Conservation (phyloP, 1,140 invertebrate genomes). For the Drosophila sturtevanti region DNA sequence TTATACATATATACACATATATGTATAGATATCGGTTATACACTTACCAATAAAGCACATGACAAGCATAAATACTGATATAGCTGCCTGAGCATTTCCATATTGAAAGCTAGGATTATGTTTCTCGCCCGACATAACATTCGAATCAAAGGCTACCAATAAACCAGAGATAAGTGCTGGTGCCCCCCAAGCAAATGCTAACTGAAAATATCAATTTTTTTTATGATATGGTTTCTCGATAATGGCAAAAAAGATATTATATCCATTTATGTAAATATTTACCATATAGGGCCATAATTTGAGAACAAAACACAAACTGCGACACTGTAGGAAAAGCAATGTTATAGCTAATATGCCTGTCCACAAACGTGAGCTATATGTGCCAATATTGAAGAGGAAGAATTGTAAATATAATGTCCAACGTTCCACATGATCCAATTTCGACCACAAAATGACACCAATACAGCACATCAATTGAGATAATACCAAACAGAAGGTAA, state of each 20-base stretch:
- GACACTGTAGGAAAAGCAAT: conserved; percentile 91
- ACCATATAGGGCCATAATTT: conserved; percentile 86
- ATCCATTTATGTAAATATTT: background rate
- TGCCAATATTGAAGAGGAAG: conserved; percentile 88
- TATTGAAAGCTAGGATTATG: conserved; percentile 92
- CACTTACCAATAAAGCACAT: conserved; percentile 87
- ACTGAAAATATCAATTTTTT: conserved; percentile 83
- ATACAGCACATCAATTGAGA: conserved; percentile 88
- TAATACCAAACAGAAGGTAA: conserved; percentile 90
- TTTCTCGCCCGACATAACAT: conserved; percentile 84
- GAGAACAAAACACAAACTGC: conserved; percentile 91
- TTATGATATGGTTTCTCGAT: too few relatives aligned
- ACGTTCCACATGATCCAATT: conserved; percentile 82
- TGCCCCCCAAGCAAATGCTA: conserved; percentile 89
- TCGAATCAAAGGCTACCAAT: conserved; percentile 83
- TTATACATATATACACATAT: background rate
- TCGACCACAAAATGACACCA: conserved; percentile 88
- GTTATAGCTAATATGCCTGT: conserved; percentile 91
- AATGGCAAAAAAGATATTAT: background rate
- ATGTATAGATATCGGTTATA: background rate
- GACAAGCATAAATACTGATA: conserved; percentile 86
- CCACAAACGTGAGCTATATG: conserved; percentile 92
- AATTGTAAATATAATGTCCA: conserved; percentile 89
- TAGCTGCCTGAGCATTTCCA: conserved; percentile 88
- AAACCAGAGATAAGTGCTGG: conserved; percentile 84